These are phyloP conservation scores for Xenopus petersii DNA, from an alignment of 2,797 vertebrate species.

Conservation along the genomic window DNA sequence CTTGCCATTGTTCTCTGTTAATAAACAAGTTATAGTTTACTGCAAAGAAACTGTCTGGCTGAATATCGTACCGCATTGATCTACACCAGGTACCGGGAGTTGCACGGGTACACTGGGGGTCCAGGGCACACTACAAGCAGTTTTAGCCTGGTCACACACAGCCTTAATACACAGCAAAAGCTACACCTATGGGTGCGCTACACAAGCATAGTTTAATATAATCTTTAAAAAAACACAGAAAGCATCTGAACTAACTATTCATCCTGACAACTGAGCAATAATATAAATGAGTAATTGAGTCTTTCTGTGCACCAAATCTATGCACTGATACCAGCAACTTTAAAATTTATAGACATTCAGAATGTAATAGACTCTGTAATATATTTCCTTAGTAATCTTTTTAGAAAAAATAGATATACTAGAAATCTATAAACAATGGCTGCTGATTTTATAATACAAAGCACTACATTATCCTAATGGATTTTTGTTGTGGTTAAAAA, in stretches of 20 bases:
- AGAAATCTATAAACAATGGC: slow-evolving; percentile 15
- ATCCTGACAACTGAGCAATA: slow-evolving; percentile 58
- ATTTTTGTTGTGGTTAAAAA: background rate
- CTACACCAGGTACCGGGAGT: no score
- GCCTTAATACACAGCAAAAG: no score
- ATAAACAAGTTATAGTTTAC: no score
- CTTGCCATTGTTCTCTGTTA: no score
- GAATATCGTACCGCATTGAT: no score
- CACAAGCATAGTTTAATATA: slow-evolving; percentile 56
- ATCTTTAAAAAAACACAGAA: slow-evolving; percentile 53
- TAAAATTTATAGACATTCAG: slow-evolving; percentile 56
- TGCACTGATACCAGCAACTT: slow-evolving; percentile 55
- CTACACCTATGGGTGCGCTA: no score
- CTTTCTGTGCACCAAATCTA: slow-evolving; percentile 53
- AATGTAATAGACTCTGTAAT: slow-evolving; percentile 57
- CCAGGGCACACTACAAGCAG: no score
- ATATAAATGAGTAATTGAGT: slow-evolving; percentile 58
- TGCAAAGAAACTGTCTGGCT: no score
- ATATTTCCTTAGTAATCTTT: slow-evolving; percentile 41
- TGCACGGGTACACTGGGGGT: no score
- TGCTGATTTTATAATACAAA: slow-evolving; percentile 18
- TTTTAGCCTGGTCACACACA: no score
- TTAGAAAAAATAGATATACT: background rate
- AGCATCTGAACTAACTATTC: slow-evolving; percentile 57
- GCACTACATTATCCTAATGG: slow-evolving; percentile 4